These are phyloP conservation scores for Anoplopoma fimbria DNA, from an alignment of 2,113 vertebrate species.

Conservation along the genomic window DNA sequence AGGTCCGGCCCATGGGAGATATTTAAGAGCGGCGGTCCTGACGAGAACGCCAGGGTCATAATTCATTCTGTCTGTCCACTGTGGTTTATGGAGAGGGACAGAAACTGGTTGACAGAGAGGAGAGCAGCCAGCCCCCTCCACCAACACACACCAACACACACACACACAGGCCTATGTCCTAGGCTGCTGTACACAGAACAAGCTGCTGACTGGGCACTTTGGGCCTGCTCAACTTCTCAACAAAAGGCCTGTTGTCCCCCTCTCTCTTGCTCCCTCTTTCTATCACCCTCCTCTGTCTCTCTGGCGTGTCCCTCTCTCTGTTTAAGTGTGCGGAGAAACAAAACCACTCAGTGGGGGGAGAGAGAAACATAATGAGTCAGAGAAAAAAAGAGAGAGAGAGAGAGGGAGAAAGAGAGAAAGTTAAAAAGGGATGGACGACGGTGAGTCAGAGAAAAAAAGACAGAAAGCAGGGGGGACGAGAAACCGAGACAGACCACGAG, in stretches of 20 bases:
- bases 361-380: slow-evolving; percentile 30
- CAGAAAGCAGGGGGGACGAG: slow-evolving; percentile 3
- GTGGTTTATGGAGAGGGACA: slow-evolving; percentile 74
- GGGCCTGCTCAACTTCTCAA: slow-evolving; percentile 78
- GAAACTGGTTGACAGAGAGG: slow-evolving; percentile 66
- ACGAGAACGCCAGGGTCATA: slow-evolving; percentile 66
- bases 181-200: slow-evolving; percentile 71
- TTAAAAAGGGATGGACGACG: slow-evolving; percentile 7
- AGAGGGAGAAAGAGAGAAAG: background rate
- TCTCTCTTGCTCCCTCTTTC: slow-evolving; percentile 70
- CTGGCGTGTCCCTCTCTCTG: slow-evolving; percentile 35
- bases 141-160: slow-evolving; percentile 38
- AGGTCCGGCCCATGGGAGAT: slow-evolving; percentile 51
- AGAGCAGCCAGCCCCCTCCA: slow-evolving; percentile 27
- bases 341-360: slow-evolving; percentile 33
- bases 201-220: slow-evolving; percentile 84
- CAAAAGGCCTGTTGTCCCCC: slow-evolving; percentile 90
- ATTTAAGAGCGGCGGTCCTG: slow-evolving; percentile 63
- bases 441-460: slow-evolving; percentile 10
- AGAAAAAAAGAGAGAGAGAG: slow-evolving; percentile 1
- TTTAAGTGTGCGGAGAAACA: slow-evolving; percentile 57
- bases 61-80: slow-evolving; percentile 59
- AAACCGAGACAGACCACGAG: slow-evolving; percentile 18
- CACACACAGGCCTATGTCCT: slow-evolving; percentile 64
- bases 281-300: slow-evolving; percentile 64